phyloP scores from a whole-genome alignment of 2,113 vertebrate species.

The Percina caprodes region DNA sequence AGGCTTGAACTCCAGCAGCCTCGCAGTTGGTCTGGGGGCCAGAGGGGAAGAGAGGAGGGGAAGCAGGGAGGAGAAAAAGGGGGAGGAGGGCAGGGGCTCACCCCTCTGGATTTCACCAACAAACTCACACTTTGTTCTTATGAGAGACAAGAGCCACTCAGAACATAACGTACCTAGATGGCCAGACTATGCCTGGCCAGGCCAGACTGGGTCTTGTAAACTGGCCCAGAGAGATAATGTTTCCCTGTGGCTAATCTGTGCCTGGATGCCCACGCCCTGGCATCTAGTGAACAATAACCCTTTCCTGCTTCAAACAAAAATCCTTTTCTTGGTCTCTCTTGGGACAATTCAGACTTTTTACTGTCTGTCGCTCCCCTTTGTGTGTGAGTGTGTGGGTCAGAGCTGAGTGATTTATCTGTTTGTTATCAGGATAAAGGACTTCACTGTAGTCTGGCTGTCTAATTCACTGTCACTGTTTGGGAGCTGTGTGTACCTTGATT shows the following conservation, averaged over 20 bases:
- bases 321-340: conserved; percentile 69
- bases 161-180: conserved; percentile 85
- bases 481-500: conserved; percentile 1
- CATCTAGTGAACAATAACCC: conserved; percentile 81
- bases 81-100: conserved; percentile 75
- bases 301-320: conserved; percentile 84
- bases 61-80: conserved; percentile 61
- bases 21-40: conserved; percentile 71
- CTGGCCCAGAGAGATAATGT: conserved; percentile 88
- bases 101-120: conserved; percentile 77
- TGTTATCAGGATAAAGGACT: conserved; percentile 58
- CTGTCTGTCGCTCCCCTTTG: conserved; percentile 52
- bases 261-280: conserved; percentile 85
- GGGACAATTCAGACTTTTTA: conserved; percentile 53
- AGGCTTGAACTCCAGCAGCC: conserved; percentile 88
- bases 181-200: conserved; percentile 78
- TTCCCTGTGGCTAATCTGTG: conserved; percentile 87
- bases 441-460: conserved; percentile 64
- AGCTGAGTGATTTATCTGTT: conserved; percentile 67
- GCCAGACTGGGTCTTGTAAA: conserved; percentile 83
- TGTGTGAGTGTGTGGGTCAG: conserved; percentile 51
- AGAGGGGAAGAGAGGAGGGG: conserved; percentile 75
- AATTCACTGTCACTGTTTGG: conserved; percentile 25
- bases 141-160: conserved; percentile 81
- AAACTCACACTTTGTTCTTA: conserved; percentile 89